Evolutionary conservation across 2,797 vertebrate genomes (phyloP).

Genomic region (Phataginus tetradactyla): DNA sequence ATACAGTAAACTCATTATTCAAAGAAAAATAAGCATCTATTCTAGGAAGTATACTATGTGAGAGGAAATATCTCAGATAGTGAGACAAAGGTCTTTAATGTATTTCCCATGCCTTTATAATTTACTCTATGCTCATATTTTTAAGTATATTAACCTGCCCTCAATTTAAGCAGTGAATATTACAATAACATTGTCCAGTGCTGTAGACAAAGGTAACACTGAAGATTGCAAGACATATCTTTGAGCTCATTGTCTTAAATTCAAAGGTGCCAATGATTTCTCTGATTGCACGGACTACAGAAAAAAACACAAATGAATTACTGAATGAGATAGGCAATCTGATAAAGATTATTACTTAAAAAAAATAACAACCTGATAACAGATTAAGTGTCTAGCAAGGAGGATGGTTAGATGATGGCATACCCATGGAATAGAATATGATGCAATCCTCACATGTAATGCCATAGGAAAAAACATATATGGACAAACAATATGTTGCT

Average conservation of each 20-base stretch:
- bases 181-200: not conserved
- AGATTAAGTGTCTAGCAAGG: not conserved
- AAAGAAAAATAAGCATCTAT: slow-evolving; percentile 91
- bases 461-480: not conserved
- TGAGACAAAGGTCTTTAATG: slow-evolving; percentile 80
- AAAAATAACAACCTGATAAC: not conserved
- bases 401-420: not conserved
- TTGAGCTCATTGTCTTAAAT: not conserved
- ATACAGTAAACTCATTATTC: slow-evolving; percentile 94
- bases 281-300: not conserved
- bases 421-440: not conserved
- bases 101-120: slow-evolving; percentile 80
- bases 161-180: not conserved
- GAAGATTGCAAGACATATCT: not conserved
- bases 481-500: not conserved
- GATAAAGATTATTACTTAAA: not conserved
- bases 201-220: not conserved
- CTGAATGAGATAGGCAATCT: not conserved
- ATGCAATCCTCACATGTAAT: not conserved
- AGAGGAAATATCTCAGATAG: slow-evolving; percentile 78
- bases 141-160: not conserved
- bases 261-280: not conserved
- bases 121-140: slow-evolving; percentile 29
- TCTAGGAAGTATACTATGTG: slow-evolving; percentile 76
- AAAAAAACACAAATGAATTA: not conserved